These are phyloP conservation scores for Camponotus fellah DNA, from an alignment of 2,888 invertebrate genomes.

Conservation along the genomic window DNA sequence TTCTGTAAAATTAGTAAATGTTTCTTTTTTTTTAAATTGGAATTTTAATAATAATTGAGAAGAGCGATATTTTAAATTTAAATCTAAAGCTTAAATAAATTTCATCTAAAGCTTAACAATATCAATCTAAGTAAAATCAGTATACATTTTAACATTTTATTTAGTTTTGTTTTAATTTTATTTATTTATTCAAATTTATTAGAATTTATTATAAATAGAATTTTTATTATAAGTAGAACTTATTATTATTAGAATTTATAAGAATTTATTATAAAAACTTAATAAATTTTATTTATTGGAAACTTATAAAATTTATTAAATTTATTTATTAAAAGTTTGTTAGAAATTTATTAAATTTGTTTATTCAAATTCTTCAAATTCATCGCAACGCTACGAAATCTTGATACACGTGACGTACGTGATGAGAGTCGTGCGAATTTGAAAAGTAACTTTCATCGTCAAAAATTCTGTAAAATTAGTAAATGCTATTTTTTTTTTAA, in stretches of 20 bases:
- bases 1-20: neutral
- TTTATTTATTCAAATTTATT: too few species aligned
- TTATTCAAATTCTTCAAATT: too few species aligned
- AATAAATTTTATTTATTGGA: too few species aligned
- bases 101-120: neutral
- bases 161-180: too few species aligned
- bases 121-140: neutral
- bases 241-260: too few species aligned
- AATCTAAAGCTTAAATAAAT: too few species aligned
- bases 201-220: too few species aligned
- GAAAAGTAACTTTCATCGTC: neutral
- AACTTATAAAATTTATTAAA: too few species aligned
- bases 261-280: too few species aligned
- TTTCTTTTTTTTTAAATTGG: neutral
- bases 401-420: neutral
- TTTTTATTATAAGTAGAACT: too few species aligned
- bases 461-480: neutral
- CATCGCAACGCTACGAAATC: constrained; percentile 2
- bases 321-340: too few species aligned
- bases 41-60: neutral
- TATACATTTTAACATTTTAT: neutral
- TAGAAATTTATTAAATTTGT: too few species aligned
- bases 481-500: neutral
- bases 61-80: neutral
- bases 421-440: constrained; percentile 30